Evolutionary conservation across 2,113 vertebrate genomes (phyloP), one percentile per base, ranked within the genome.

Genomic region (Rafetus swinhoei): DNA sequence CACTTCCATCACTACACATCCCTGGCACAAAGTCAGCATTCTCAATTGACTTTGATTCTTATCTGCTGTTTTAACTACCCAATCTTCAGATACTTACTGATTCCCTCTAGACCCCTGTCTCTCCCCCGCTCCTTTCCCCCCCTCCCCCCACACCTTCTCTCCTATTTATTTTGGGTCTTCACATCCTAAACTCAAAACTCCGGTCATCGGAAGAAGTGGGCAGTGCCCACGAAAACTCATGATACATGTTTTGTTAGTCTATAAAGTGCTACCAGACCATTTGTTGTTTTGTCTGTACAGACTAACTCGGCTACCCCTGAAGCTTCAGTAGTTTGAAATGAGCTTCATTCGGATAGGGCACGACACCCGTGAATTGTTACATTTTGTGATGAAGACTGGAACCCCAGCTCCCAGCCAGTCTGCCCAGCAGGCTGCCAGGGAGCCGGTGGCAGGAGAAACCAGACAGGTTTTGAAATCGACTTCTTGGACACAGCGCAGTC

Each of bases 341-440:
- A n/a, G 32, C 62, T 69, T 69, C 62, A n/a, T 69, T 69, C 15
- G 14, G n/a, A 69, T 69, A n/a, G 18, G 32, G 62, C n/a, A n/a
- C 1, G 15, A n/a, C n/a, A n/a, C 15, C 32, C 32, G n/a, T n/a
- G 4, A 69, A 69, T n/a, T 69, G 32, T 4, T 19, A 19, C 16
- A n/a, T 69, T 69, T 69, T 69, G 29, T 69, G 45, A 19, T n/a
- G 62, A 65, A 32, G 62, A n/a, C 14, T 69, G 62, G 4, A n/a
- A 8, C 32, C 62, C 62, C 62, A 69, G 16, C 62, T n/a, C 15
- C 16, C 18, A 16, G 16, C 18, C 62, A 69, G 16, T 19, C 62
- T 16, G 0, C 32, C 15, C 0, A 4, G 29, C 16, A n/a, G 32
- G 32, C 16, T n/a, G 62, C 32, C 7, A 8, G n/a, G 29, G 62